These are phyloP conservation scores for Oligia fasciuncula DNA, from an alignment of 2,888 invertebrate genomes.

Conservation along the genomic window DNA sequence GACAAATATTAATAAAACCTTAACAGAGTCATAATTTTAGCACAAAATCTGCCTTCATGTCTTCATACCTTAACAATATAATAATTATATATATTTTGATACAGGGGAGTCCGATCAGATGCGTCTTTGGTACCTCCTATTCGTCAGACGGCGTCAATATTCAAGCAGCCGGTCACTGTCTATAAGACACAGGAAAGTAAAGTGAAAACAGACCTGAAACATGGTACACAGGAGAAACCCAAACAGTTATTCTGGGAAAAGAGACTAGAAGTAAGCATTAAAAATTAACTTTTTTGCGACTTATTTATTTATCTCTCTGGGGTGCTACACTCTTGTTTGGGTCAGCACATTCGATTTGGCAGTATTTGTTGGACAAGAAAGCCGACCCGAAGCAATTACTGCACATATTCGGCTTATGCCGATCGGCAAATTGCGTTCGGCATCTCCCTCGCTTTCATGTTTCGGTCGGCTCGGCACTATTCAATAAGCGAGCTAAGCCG, in stretches of 20 bases:
- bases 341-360: background rate
- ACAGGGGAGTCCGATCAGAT: slow-evolving; percentile 95
- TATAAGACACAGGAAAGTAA: slow-evolving; percentile 97
- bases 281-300: background rate
- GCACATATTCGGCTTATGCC: background rate
- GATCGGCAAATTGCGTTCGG: background rate
- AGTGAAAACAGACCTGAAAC: slow-evolving; percentile 97
- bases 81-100: slow-evolving; percentile 34
- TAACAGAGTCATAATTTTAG: background rate
- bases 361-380: background rate
- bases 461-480: background rate
- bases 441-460: background rate
- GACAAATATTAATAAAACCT: slow-evolving; percentile 1
- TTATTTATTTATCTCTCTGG: background rate
- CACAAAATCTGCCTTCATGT: slow-evolving; percentile 1
- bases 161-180: slow-evolving; percentile 99
- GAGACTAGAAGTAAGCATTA: slow-evolving; percentile 89
- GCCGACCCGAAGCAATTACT: background rate
- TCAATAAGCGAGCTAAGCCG: background rate
- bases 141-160: slow-evolving; percentile 99
- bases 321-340: background rate
- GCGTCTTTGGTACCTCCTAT: slow-evolving; percentile 98
- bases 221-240: slow-evolving; percentile 97
- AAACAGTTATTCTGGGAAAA: slow-evolving; percentile 97
- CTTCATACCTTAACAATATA: background rate